A percentile compares a stretch with the other conserved stretches of the same genome.
Conservation (phyloP, 1,140 invertebrate genomes). For the Micrasema minimum region DNA sequence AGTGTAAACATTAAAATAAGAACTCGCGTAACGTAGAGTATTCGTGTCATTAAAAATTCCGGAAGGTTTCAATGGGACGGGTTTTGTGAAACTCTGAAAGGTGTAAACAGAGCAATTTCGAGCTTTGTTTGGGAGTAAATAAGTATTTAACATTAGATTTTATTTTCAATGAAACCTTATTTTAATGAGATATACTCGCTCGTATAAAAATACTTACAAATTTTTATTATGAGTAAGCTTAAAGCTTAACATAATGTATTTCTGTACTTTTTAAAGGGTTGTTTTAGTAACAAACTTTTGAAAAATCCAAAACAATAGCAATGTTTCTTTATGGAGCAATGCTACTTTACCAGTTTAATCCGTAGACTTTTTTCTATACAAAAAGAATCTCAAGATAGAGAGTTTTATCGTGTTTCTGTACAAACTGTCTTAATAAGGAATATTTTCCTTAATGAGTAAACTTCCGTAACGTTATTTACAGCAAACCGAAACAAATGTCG, state of each 20-base stretch:
- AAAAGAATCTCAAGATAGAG: neutral
- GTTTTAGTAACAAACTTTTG: too few relatives aligned
- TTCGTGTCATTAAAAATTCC: slow-evolving; percentile 43
- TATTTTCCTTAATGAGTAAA: slow-evolving; percentile 19
- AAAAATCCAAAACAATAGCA: too few relatives aligned
- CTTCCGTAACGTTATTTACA: slow-evolving; percentile 8
- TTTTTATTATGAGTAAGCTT: too few relatives aligned
- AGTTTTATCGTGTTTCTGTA: slow-evolving; percentile 24
- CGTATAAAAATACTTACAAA: too few relatives aligned
- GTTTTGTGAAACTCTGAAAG: slow-evolving; percentile 19
- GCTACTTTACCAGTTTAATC: too few relatives aligned
- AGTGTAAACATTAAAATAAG: slow-evolving; percentile 41
- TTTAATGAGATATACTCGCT: too few relatives aligned
- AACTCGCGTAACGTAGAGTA: slow-evolving; percentile 20
- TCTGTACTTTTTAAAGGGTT: too few relatives aligned
- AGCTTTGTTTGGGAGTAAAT: neutral
- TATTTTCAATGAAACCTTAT: too few relatives aligned
- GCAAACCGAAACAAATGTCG: slow-evolving; percentile 25
- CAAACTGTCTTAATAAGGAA: slow-evolving; percentile 21
- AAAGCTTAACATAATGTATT: too few relatives aligned
- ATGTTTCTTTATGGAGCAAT: too few relatives aligned
- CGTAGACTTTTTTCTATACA: too few relatives aligned
- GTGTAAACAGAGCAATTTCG: slow-evolving; percentile 30
- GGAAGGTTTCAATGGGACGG: slow-evolving; percentile 24
- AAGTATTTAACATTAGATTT: too few relatives aligned